Percentiles rank a stretch among this genome's conserved stretches.
These are phyloP conservation scores for Sorex maritimensis DNA, from an alignment of 2,797 vertebrate genomes.

Conservation along the genomic window DNA sequence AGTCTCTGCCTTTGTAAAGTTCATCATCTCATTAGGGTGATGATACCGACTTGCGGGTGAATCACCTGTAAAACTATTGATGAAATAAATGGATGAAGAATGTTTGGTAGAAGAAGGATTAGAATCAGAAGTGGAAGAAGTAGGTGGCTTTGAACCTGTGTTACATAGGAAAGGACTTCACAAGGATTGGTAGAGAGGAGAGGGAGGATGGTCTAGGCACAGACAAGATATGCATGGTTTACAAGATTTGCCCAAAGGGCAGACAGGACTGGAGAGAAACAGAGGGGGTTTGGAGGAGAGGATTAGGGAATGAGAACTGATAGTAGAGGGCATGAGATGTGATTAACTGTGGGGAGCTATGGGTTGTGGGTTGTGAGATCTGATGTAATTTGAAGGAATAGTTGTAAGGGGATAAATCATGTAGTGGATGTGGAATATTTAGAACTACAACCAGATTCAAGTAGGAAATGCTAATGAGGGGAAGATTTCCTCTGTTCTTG, in stretches of 20 bases:
- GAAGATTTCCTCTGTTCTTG: not conserved
- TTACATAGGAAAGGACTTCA: not conserved
- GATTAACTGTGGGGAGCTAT: not conserved
- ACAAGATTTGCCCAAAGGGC: not conserved
- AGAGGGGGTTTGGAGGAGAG: not conserved
- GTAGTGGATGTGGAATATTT: not conserved
- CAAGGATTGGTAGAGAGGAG: not conserved
- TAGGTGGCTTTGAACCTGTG: not conserved
- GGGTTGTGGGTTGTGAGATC: conserved; percentile 17
- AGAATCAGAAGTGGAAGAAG: not conserved
- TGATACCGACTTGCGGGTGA: not conserved
- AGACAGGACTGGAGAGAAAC: not conserved
- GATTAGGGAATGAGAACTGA: not conserved
- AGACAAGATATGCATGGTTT: not conserved
- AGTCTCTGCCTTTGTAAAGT: not conserved
- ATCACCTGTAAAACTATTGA: not conserved
- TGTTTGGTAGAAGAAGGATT: not conserved
- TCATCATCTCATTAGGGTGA: not conserved
- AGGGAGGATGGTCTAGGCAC: not conserved
- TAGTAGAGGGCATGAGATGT: not conserved
- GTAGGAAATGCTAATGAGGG: conserved; percentile 15
- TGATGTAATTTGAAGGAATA: not conserved
- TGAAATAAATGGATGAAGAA: not conserved
- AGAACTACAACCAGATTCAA: conserved; percentile 27
- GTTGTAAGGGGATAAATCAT: not conserved